Conservation (phyloP, 2,113 vertebrate species). For the Acinonyx jubatus region DNA sequence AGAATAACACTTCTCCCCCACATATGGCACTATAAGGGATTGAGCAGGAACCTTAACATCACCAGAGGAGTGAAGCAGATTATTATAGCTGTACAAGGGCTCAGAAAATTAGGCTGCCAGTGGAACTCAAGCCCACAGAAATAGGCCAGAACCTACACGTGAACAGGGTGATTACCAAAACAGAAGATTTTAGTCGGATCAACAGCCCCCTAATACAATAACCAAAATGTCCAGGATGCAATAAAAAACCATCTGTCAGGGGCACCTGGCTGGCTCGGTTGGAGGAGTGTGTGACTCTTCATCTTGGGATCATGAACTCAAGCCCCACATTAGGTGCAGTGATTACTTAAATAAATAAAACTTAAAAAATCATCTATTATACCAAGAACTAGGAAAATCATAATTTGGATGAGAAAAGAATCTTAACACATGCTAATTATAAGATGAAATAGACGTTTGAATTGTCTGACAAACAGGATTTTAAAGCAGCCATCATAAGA, state of each 20-base stretch:
- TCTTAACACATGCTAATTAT: not conserved
- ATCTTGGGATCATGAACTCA: too few species aligned
- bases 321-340: too few species aligned
- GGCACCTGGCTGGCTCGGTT: too few species aligned
- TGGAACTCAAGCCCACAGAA: not conserved
- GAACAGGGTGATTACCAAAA: not conserved
- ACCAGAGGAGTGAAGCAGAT: not conserved
- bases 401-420: conserved; percentile 11
- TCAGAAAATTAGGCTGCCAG: not conserved
- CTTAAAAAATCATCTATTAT: not conserved
- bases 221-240: not conserved
- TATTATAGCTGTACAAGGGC: not conserved
- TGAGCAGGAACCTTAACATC: not conserved
- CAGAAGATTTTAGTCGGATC: not conserved
- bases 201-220: not conserved
- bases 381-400: not conserved
- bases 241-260: not conserved
- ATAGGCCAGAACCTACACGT: not conserved
- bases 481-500: conserved; percentile 5
- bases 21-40: not conserved
- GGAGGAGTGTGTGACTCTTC: too few species aligned
- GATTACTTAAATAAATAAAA: too few species aligned
- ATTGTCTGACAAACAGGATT: not conserved
- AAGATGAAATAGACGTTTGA: not conserved
- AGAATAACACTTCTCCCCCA: not conserved